Percentiles rank a stretch among this genome's conserved stretches.
Conservation (phyloP, 2,113 vertebrate species). For the Megalops atlanticus region DNA sequence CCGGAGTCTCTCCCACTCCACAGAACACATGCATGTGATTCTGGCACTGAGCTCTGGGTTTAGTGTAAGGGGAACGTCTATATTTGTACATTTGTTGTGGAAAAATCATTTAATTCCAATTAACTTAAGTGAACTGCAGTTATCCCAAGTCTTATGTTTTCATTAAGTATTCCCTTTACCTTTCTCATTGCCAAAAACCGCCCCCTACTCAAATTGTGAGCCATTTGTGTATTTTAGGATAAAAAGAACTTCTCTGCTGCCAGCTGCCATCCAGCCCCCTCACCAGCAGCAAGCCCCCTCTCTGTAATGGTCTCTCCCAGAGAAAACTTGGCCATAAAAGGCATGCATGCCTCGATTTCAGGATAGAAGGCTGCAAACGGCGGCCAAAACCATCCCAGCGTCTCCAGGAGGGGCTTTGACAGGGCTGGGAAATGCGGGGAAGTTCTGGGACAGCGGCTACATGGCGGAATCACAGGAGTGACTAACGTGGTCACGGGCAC, state of each 20-base stretch:
- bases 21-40: too few species aligned
- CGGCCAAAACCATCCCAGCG: constrained; percentile 28
- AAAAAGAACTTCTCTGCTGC: constrained; percentile 41
- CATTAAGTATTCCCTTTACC: background rate
- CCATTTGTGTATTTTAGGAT: constrained; percentile 45
- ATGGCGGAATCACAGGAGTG: background rate
- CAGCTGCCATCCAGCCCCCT: constrained; percentile 14
- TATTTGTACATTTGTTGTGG: background rate
- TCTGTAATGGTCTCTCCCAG: constrained; percentile 15
- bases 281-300: constrained; percentile 16
- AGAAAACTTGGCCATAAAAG: constrained; percentile 55
- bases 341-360: constrained; percentile 32
- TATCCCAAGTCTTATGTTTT: background rate
- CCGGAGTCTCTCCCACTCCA: too few species aligned
- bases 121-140: background rate
- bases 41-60: too few species aligned
- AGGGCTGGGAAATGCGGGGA: background rate
- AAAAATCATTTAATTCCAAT: too few species aligned
- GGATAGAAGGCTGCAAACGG: constrained; percentile 22
- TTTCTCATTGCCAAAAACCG: constrained; percentile 35
- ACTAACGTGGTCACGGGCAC: background rate
- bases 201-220: constrained; percentile 30
- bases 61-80: background rate
- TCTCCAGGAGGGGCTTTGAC: background rate
- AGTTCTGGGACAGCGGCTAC: background rate